These are phyloP conservation scores for Synchiropus splendidus DNA, from an alignment of 2,113 vertebrate species.

Conservation along the genomic window DNA sequence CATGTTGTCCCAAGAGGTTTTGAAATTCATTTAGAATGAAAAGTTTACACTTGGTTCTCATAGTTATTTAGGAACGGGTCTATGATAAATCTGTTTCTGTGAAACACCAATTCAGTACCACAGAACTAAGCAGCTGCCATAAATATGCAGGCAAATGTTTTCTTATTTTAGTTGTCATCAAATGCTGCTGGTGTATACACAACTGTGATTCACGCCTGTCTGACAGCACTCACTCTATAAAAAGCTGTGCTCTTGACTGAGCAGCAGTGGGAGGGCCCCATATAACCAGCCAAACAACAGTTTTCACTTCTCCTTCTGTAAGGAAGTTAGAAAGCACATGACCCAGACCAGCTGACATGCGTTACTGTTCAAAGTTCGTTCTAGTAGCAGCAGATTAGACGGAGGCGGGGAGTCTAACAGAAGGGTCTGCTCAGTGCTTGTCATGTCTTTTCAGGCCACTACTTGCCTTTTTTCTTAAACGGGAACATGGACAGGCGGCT, in stretches of 20 bases:
- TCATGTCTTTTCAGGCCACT: conserved; percentile 37
- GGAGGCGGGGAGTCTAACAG: conserved; percentile 20
- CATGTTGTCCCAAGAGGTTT: too few relatives aligned
- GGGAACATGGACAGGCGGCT: conserved; percentile 22
- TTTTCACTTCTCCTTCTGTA: conserved; percentile 63
- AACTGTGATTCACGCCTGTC: conserved; percentile 4
- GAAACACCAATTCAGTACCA: too few relatives aligned
- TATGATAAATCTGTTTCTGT: too few relatives aligned
- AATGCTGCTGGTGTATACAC: too few relatives aligned
- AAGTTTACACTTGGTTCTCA: too few relatives aligned
- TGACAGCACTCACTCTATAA: conserved; percentile 19
- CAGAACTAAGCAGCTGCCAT: too few relatives aligned
- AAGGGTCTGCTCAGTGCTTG: conserved; percentile 12
- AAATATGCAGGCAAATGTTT: too few relatives aligned
- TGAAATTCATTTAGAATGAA: too few relatives aligned
- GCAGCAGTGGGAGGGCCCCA: conserved; percentile 26
- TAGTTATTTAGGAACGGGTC: too few relatives aligned
- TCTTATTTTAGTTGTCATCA: too few relatives aligned
- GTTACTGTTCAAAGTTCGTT: conserved; percentile 63
- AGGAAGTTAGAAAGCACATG: conserved; percentile 69
- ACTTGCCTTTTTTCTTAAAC: conserved; percentile 31
- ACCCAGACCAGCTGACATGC: conserved; percentile 59
- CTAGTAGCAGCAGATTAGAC: conserved; percentile 47
- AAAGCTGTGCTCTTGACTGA: conserved; percentile 15
- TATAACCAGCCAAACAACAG: conserved; percentile 44